A percentile compares a stretch with the other conserved stretches of the same genome.
Evolutionary conservation across 2,888 invertebrate species (phyloP).

Genomic region (Torymus tubicola): DNA sequence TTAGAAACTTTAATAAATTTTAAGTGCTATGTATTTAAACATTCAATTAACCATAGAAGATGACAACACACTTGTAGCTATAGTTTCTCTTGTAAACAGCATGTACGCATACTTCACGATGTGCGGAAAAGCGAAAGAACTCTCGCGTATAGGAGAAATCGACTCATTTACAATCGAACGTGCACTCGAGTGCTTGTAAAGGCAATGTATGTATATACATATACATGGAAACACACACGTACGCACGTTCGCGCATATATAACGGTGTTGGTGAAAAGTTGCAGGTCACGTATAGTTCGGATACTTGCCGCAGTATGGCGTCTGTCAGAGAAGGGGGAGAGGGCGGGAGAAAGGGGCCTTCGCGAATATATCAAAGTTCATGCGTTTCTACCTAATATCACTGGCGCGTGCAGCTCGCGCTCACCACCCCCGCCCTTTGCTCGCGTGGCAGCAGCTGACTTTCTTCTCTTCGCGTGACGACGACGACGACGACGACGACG

Average conservation of each 20-base stretch:
- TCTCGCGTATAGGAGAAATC: slow-evolving; percentile 13
- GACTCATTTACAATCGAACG: slow-evolving; percentile 53
- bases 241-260: neutral
- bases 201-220: slow-evolving; percentile 6
- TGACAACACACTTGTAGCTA: too few species aligned
- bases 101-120: slow-evolving; percentile 13
- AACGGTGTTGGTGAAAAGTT: slow-evolving; percentile 69
- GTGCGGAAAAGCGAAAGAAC: slow-evolving; percentile 21
- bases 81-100: too few species aligned
- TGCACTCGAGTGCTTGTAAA: neutral
- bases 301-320: slow-evolving; percentile 75
- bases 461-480: too few species aligned
- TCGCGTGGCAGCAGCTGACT: too few species aligned
- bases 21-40: too few species aligned
- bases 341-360: slow-evolving; percentile 47
- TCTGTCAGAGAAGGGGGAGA: slow-evolving; percentile 58
- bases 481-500: neutral
- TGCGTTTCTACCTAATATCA: slow-evolving; percentile 75
- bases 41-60: too few species aligned
- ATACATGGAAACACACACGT: neutral
- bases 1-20: too few species aligned
- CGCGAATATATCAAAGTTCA: slow-evolving; percentile 76
- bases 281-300: slow-evolving; percentile 75
- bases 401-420: slow-evolving; percentile 58
- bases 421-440: slow-evolving; percentile 31